Base-by-base conservation (phyloP, 2,797 vertebrate genomes). In the Acrossocheilus fasciatus region DNA sequence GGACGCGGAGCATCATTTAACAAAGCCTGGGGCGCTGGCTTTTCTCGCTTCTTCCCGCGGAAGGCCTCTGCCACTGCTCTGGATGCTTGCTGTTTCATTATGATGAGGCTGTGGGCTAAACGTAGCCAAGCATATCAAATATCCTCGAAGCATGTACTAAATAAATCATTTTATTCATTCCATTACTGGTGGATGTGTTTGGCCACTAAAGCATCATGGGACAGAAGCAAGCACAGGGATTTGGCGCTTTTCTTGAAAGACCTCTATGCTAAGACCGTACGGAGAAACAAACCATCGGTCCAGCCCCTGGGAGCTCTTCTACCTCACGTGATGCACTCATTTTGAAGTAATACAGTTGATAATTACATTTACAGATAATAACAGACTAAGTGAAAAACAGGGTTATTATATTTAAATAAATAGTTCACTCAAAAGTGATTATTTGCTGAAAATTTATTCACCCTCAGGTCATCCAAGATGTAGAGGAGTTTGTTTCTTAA, bases 101-200 rank as follows among this genome's bases (percentile, higher is more conserved):
- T 95, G 94, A 95, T 90, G 93, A 94, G 93, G 93, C 94, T 95
- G 93, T 91, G 93, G 94, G 94, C 95, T 95, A 95, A 95, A 95
- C 57, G 93, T 95, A 95, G 93, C 94, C 94, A 94, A 95, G 94
- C 95, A 95, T 95, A 94, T 94, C 94, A 95, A 95, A 96, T 95
- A 95, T 95, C 94, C 94, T 93, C 92, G 92, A 93, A 95, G 94
- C 93, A 92, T 89, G 89, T 89, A 93, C 92, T 95, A 95, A 96
- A 96, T 95, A 96, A 96, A 95, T 96, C 89, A 95, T 96, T 95
- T 95, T 94, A 93, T 94, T 94, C 94, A 94, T 95, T 94, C 94
- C 93, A 93, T 95, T 94, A 93, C 93, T 87, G 91, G 92, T 91
- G 93, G 91, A 94, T 95, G 93, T 94, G 92, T 91, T 92, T 92